Evolutionary conservation across 2,888 invertebrate species (phyloP), one percentile per base, ranked within the genome.

Genomic region (Lutraria lutraria): DNA sequence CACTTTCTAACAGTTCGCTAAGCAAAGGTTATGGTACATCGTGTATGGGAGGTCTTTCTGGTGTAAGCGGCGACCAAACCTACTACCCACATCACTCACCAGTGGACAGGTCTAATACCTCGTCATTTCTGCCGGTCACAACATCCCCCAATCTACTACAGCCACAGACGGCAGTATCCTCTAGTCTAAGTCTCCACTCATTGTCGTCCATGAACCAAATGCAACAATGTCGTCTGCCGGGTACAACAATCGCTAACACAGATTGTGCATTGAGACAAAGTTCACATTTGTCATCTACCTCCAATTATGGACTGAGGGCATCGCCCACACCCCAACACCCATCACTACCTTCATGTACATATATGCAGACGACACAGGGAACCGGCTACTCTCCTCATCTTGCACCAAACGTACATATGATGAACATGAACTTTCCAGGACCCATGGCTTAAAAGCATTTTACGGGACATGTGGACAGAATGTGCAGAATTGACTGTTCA

Each of bases 381-480:
- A 25, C 88, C 12, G 91, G 83, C 4, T 95, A 95, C 84, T 93
- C 95, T 6, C 87, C 94, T 54, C 94, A 95, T 84, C 91, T 95
- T 15, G 93, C 94, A 16, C 94, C 95, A 56, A 95, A 95, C 91
- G 95, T 95, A 92, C 95, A 95, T 80, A 95, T 95, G 94, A 95
- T 96, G 95, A 96, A 96, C 87, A 95, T 96, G 95, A 95, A 95
- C 91, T 96, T 96, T 92, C 90, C 95, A n/a, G 95, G 95, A 25
- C 95, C 95, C 12, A 95, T 96, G 94, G 95, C 94, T 56, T 95
- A 94, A 95, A 88, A 81, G 81, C 80, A 63, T 86, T 72, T 79
- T 72, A 21, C 29, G 34, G 31, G 84, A 81, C n/a, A 31, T 43
- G 68, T 63, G 56, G 52, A 29, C 53, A 81, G 54, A 31, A 31